Evolutionary conservation across 1,140 invertebrate species (phyloP), one percentile per base, ranked within the genome.

Genomic region (Steinernema feltiae): DNA sequence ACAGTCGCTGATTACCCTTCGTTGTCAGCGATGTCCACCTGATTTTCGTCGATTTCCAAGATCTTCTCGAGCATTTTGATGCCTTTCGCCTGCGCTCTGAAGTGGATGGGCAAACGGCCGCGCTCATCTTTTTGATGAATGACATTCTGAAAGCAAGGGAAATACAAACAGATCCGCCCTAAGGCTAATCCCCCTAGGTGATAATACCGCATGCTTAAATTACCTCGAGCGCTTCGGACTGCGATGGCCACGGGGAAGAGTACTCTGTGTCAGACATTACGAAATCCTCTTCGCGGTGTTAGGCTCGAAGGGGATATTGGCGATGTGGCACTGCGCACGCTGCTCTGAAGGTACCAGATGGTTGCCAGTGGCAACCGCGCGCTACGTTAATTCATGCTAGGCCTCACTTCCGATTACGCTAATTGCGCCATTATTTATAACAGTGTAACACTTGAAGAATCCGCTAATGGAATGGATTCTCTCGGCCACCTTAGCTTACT

Each of bases 241-340:
- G 53, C 53, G 12, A 72, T n/a, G 70, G 35, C 35, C 70, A 32
- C 29, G 69, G 69, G 21, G 21, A 74, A 74, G 73, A 74, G 48
- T 74, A 74, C 32, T 69, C 48, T 48, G 46, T 46, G 21, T 74
- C 48, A 3, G 53, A 63, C 53, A 63, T 63, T 21, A 21, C 53
- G 7, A 17, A 63, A 27, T 63, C 24, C 12, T 63, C 53, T 63
- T n/a, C n/a, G n/a, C n/a, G n/a, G n/a, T n/a, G n/a, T n/a, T n/a
- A n/a, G n/a, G n/a, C n/a, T n/a, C n/a, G n/a, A n/a, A n/a, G n/a
- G n/a, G n/a, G n/a, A n/a, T n/a, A n/a, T n/a, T n/a, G n/a, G n/a
- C n/a, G n/a, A n/a, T n/a, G n/a, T n/a, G n/a, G n/a, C n/a, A n/a
- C n/a, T n/a, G n/a, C n/a, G n/a, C n/a, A n/a, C n/a, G n/a, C n/a